Conservation (phyloP, 1,140 invertebrate genomes). For the Brachionus angularis region DNA sequence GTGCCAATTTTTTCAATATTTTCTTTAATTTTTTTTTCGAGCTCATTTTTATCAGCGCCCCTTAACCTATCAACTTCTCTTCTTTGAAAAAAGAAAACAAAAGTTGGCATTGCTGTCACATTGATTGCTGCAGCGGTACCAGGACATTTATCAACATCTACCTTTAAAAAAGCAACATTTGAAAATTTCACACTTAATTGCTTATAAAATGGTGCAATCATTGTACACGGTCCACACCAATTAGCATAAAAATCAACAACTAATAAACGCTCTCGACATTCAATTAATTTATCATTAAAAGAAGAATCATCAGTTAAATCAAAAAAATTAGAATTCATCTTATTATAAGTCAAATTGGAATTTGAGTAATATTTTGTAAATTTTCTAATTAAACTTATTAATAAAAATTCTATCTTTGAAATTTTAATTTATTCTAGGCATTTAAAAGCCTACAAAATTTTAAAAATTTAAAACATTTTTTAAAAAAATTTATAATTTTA, state of each 20-base stretch:
- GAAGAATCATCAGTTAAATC: slow-evolving; percentile 16
- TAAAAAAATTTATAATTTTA: slow-evolving; percentile 1
- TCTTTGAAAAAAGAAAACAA: slow-evolving; percentile 86
- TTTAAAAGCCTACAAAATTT: background rate
- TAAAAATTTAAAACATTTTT: background rate
- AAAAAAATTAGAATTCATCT: no score
- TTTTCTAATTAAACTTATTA: background rate
- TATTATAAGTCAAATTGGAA: background rate
- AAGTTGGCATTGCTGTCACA: slow-evolving; percentile 93
- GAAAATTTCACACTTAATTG: slow-evolving; percentile 77
- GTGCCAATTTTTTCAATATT: slow-evolving; percentile 68
- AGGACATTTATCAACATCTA: slow-evolving; percentile 67
- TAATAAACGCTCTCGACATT: slow-evolving; percentile 78
- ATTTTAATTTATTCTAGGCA: background rate
- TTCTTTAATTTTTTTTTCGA: slow-evolving; percentile 85
- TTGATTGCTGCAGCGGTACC: slow-evolving; percentile 62
- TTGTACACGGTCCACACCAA: slow-evolving; percentile 83
- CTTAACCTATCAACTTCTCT: slow-evolving; percentile 49
- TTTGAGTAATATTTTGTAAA: background rate
- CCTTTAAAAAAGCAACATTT: slow-evolving; percentile 84
- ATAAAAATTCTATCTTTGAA: background rate
- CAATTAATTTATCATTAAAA: slow-evolving; percentile 64
- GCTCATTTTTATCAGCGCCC: slow-evolving; percentile 68
- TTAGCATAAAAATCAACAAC: slow-evolving; percentile 77
- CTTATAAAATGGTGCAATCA: slow-evolving; percentile 83